These are phyloP conservation scores for Intellagama lesueurii DNA, from an alignment of 2,797 vertebrate species.

Conservation along the genomic window DNA sequence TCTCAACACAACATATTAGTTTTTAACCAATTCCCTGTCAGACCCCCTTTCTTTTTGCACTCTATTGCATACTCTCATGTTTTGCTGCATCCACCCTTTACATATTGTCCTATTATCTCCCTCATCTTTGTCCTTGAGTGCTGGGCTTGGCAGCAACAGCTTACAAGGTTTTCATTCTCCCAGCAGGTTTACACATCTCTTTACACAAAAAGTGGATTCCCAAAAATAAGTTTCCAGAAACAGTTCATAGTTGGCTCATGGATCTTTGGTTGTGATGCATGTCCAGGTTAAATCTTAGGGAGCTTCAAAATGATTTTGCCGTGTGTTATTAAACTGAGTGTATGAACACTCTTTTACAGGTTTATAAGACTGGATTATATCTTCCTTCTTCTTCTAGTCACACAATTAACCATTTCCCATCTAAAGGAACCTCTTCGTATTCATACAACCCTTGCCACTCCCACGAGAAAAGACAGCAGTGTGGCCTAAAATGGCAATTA, in stretches of 20 bases:
- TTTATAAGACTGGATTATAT: background rate
- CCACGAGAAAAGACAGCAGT: constrained; percentile 50
- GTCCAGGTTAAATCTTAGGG: background rate
- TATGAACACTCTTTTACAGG: background rate
- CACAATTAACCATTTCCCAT: constrained; percentile 52
- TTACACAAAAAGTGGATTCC: background rate
- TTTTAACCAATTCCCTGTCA: background rate
- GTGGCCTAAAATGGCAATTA: constrained; percentile 52
- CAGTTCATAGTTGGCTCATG: background rate
- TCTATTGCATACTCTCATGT: too few species aligned
- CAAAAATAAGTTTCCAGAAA: background rate
- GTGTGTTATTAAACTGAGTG: background rate
- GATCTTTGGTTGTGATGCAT: background rate
- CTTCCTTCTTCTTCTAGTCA: constrained; percentile 25
- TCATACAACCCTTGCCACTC: constrained; percentile 22
- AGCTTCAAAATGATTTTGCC: background rate
- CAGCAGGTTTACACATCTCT: background rate
- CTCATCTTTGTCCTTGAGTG: background rate
- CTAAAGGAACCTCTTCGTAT: constrained; percentile 2
- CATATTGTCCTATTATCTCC: background rate
- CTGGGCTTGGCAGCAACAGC: background rate
- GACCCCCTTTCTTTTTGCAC: background rate
- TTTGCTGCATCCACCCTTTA: too few species aligned
- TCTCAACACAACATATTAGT: background rate
- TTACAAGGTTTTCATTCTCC: background rate